phyloP scores from a whole-genome alignment of 2,797 vertebrate species.

The Alectoris magna region DNA sequence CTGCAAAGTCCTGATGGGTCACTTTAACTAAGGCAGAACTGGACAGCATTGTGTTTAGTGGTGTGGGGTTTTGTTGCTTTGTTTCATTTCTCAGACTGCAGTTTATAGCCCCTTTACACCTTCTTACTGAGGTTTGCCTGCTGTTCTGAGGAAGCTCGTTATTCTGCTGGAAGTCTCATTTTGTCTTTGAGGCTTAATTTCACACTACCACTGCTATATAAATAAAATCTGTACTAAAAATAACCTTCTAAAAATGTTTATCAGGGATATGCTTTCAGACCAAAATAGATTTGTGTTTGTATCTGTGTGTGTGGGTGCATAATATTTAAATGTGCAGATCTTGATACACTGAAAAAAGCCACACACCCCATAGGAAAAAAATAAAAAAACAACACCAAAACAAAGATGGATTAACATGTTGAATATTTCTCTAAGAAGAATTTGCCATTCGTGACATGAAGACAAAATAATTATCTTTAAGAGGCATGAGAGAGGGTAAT shows the following conservation, averaged over 20 bases:
- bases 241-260: conserved; percentile 31
- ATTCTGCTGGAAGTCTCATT: conserved; percentile 42
- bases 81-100: background rate
- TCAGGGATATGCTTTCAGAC: conserved; percentile 21
- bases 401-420: background rate
- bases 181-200: conserved; percentile 61
- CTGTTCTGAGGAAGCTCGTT: conserved; percentile 49
- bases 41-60: background rate
- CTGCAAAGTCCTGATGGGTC: background rate
- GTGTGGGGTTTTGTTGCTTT: background rate
- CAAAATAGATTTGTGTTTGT: background rate
- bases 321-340: background rate
- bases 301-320: background rate
- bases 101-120: background rate
- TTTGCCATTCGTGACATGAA: background rate
- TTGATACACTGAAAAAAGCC: background rate
- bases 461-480: background rate
- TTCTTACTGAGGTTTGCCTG: background rate
- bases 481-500: background rate
- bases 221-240: conserved; percentile 67
- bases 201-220: conserved; percentile 20
- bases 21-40: background rate
- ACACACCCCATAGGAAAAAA: background rate
- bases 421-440: background rate
- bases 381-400: background rate